These are phyloP conservation scores for Pollachius pollachius DNA, from an alignment of 2,113 vertebrate species.

Conservation along the genomic window DNA sequence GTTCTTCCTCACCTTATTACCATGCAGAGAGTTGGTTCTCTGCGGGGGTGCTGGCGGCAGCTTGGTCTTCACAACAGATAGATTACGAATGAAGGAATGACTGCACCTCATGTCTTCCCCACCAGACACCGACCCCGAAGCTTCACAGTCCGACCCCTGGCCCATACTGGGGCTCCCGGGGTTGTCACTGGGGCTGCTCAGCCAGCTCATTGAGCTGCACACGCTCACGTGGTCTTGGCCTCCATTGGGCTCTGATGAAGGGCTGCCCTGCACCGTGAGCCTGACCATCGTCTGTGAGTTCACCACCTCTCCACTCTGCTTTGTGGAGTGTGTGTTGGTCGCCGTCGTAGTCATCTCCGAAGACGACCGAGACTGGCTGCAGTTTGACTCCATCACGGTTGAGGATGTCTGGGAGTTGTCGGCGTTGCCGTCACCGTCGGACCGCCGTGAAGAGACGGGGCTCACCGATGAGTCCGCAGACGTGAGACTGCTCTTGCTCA, in stretches of 20 bases:
- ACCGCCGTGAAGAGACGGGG: slow-evolving; percentile 76
- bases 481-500: slow-evolving; percentile 86
- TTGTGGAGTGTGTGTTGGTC: slow-evolving; percentile 84
- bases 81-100: slow-evolving; percentile 72
- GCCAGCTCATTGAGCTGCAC: slow-evolving; percentile 57
- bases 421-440: slow-evolving; percentile 59
- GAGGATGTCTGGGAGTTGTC: slow-evolving; percentile 60
- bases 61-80: slow-evolving; percentile 89
- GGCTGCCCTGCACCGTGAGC: slow-evolving; percentile 25
- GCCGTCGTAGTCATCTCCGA: slow-evolving; percentile 88
- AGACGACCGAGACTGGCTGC: slow-evolving; percentile 86
- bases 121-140: slow-evolving; percentile 38
- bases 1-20: slow-evolving; percentile 73
- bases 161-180: slow-evolving; percentile 20
- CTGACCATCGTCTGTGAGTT: slow-evolving; percentile 16
- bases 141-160: slow-evolving; percentile 22
- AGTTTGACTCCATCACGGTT: slow-evolving; percentile 69
- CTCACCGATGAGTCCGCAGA: slow-evolving; percentile 71
- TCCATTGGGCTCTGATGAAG: slow-evolving; percentile 5
- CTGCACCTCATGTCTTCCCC: slow-evolving; percentile 71
- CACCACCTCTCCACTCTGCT: slow-evolving; percentile 60
- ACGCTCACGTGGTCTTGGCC: slow-evolving; percentile 61
- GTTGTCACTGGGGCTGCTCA: slow-evolving; percentile 44
- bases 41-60: slow-evolving; percentile 80
- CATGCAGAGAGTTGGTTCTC: slow-evolving; percentile 87